Percentiles rank a stretch among this genome's conserved stretches.
Conservation (phyloP, 2,113 vertebrate species). For the Ellobius talpinus region DNA sequence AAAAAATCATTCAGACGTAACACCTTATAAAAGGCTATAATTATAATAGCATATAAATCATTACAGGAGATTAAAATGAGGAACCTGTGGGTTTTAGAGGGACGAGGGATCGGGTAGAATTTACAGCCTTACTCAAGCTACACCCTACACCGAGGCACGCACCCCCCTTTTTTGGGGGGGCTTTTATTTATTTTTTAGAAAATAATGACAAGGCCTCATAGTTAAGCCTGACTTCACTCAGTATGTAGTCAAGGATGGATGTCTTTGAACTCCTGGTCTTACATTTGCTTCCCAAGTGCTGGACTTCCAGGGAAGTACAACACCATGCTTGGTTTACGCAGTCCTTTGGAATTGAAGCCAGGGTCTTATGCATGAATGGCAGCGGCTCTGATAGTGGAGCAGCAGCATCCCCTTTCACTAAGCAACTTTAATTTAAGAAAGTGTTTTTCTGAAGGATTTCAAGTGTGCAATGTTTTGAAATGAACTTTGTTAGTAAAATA, state of each 20-base stretch:
- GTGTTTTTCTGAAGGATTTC: conserved; percentile 30
- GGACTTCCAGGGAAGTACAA: background rate
- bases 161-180: background rate
- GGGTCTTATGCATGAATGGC: background rate
- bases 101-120: background rate
- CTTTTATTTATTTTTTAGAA: background rate
- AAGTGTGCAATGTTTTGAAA: conserved; percentile 40
- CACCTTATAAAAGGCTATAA: conserved; percentile 15
- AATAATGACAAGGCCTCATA: background rate
- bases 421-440: background rate
- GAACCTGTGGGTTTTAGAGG: conserved; percentile 14
- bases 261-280: background rate
- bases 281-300: background rate
- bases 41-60: conserved; percentile 1
- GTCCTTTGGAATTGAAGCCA: background rate
- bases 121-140: background rate
- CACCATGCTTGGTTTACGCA: background rate
- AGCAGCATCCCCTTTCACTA: background rate
- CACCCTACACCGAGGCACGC: background rate
- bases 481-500: background rate
- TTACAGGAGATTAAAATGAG: conserved; percentile 34
- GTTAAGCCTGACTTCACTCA: background rate
- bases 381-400: background rate
- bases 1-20: conserved; percentile 20
- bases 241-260: background rate